Conservation (phyloP, 2,113 vertebrate genomes). For the Pluvianellus socialis region DNA sequence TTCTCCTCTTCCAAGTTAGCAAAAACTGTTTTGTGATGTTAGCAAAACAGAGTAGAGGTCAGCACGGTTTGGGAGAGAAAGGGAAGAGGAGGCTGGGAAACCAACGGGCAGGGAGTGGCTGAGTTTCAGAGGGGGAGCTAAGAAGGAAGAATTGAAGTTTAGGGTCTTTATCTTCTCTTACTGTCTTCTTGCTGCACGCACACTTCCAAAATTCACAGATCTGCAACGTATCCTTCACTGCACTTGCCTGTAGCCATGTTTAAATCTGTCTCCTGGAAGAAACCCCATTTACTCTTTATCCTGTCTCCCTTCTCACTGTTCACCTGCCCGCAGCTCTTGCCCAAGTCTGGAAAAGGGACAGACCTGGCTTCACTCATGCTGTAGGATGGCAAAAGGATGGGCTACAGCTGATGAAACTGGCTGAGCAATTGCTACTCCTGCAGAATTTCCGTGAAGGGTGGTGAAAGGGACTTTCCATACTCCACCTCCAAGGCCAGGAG, state of each 20-base stretch:
- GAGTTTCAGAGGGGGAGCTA: not conserved
- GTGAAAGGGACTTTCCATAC: not conserved
- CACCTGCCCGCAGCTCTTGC: not conserved
- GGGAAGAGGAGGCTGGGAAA: not conserved
- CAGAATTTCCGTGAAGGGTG: not conserved
- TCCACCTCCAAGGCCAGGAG: not conserved
- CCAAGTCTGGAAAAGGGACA: not conserved
- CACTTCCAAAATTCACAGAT: not conserved
- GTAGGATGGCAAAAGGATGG: not conserved
- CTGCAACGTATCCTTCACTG: not conserved
- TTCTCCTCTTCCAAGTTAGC: not conserved
- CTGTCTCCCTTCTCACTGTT: not conserved
- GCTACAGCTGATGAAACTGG: not conserved
- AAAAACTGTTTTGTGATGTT: not conserved
- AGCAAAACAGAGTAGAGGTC: not conserved
- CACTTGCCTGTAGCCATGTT: not conserved
- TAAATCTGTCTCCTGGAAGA: not conserved
- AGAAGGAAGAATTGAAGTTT: not conserved
- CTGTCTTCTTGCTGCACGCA: not conserved
- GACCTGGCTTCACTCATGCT: not conserved
- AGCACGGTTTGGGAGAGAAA: not conserved
- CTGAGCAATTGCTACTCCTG: not conserved
- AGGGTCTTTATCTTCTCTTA: not conserved
- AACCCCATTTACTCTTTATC: not conserved
- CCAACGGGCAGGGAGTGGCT: not conserved